Evolutionary conservation across 23 tunicate species (phyloP), one percentile per base, ranked within the genome.

Genomic region (Ciona savignyi): DNA sequence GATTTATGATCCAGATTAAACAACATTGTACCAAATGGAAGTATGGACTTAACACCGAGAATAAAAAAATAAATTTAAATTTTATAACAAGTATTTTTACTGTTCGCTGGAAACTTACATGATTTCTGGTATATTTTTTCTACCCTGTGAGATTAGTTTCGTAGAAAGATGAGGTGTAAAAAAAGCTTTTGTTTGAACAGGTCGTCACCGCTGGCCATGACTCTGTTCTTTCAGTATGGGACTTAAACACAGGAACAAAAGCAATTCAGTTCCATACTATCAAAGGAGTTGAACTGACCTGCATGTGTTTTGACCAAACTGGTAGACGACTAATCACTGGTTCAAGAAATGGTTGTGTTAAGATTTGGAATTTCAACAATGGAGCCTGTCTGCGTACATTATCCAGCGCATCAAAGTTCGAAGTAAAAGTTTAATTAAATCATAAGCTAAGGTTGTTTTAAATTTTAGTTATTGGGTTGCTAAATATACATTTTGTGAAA

Each of bases 201-300:
- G 85, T 90, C 49, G 83, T 91, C 2, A 91, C 97, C 1, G 86
- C 77, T 34, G 91, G 97, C 2, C 91, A 91, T 62, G 97, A 91
- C 65, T 91, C 97, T 4, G 75, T 76, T 6, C 73, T 91, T 23
- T 91, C 97, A 26, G 91, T 91, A 2, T 91, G 97, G 97, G 97
- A 91, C 60, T 35, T 91, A n/a, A 80, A 80, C 80, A 91, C 97
- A 1, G 97, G 97, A 71, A 68, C 72, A 9, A 91, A 91, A 51
- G 77, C 78, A 25, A 91, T 91, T 33, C 97, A 91, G 69, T 91
- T 91, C 77, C 79, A 76, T 60, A 78, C 85, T 0, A 67, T 70
- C 27, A 71, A 76, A 33, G 84, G 86, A 3, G 86, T 91, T 11
- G 97, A 91, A 66, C 34, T 91, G 25, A 91, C 97, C 3, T 77